Base-by-base conservation (phyloP, 1,140 invertebrate species). In the Drosophila willistoni region DNA sequence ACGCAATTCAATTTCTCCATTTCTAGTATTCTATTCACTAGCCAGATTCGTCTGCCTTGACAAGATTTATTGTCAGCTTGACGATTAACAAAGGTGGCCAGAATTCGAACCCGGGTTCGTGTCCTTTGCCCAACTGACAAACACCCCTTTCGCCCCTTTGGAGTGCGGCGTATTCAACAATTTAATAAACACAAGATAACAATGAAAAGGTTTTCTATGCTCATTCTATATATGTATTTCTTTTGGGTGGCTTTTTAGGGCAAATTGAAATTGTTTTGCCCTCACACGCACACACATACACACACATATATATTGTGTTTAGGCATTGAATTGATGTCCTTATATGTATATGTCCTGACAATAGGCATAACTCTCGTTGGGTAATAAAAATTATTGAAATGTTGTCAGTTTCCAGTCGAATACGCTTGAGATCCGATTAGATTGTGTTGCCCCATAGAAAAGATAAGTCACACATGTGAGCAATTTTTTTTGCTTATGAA, bases 301-400 rank as follows among this genome's bases (percentile, higher is more conserved):
- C n/a, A n/a, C n/a, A n/a, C n/a, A n/a, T n/a, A n/a, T n/a, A n/a
- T 63, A 74, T 77, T 77, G 67, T 77, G 64, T 64, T 69, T 72
- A 77, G 63, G 19, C 73, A 79, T 54, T 77, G 60, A 85, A 68
- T 69, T 56, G 77, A 73, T 41, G 60, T 59, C 56, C 56, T 36
- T 36, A 39, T 57, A 34, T 33, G 17, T 25, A 29, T 29, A 39
- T 59, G 10, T 77, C 71, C 67, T 79, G 72, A 51, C 67, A 68
- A 71, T 55, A n/a, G n/a, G 68, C 72, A 81, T 81, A 81, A 81
- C 73, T 73, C 19, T 71, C 41, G 33, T 17, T 60, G 61, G 73
- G 64, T 75, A 85, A 85, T 85, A 81, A 84, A 80, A 84, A 66
- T 79, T 73, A 73, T 85, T 80, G 81, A 85, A 84, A 81, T 77